Conservation (phyloP, 1,140 invertebrate species). For the Anadara kagoshimensis region DNA sequence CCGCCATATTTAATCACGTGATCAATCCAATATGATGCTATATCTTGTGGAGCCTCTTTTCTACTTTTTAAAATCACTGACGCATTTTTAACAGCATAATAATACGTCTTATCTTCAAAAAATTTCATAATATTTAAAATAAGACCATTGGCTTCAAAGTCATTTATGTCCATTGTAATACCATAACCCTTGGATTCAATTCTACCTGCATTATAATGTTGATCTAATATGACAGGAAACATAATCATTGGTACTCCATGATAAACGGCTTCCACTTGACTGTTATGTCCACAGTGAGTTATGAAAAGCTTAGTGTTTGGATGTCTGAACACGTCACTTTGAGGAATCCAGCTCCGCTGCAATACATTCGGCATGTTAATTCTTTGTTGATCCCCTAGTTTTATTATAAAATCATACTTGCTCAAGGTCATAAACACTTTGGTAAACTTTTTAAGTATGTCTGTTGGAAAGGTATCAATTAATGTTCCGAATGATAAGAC, state of each 20-base stretch:
- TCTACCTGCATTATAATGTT: slow-evolving; percentile 74
- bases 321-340: slow-evolving; percentile 75
- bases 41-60: slow-evolving; percentile 28
- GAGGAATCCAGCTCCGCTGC: slow-evolving; percentile 49
- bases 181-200: slow-evolving; percentile 68
- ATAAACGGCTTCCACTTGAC: slow-evolving; percentile 52
- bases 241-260: slow-evolving; percentile 74
- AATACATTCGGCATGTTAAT: slow-evolving; percentile 34
- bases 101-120: slow-evolving; percentile 25
- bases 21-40: slow-evolving; percentile 48
- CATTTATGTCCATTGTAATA: slow-evolving; percentile 56
- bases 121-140: slow-evolving; percentile 51
- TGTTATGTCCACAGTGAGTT: slow-evolving; percentile 54
- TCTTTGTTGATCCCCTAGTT: slow-evolving; percentile 17
- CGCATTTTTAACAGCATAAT: slow-evolving; percentile 40
- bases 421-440: slow-evolving; percentile 21
- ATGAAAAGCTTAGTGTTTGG: slow-evolving; percentile 67
- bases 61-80: slow-evolving; percentile 39
- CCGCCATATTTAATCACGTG: slow-evolving; percentile 32
- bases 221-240: slow-evolving; percentile 71
- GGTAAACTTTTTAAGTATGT: slow-evolving; percentile 14
- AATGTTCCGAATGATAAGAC: slow-evolving; percentile 50
- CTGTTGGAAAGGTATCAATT: slow-evolving; percentile 28
- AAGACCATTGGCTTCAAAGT: slow-evolving; percentile 55
- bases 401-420: slow-evolving; percentile 34